Conservation (phyloP, 1,140 invertebrate species). For the Ceratitis capitata region DNA sequence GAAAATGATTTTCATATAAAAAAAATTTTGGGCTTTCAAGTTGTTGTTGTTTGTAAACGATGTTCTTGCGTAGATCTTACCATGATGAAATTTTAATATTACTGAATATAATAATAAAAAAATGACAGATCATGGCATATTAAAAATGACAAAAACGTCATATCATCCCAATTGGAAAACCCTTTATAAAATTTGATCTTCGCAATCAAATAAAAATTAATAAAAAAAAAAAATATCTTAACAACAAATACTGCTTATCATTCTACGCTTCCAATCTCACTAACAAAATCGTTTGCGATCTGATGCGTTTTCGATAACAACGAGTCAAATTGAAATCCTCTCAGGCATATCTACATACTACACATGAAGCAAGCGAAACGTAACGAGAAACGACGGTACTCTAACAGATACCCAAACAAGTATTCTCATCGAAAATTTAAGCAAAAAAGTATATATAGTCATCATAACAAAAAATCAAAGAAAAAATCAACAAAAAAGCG, state of each 20-base stretch:
- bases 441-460: not conserved
- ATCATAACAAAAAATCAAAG: not conserved
- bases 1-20: too few species aligned
- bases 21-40: too few species aligned
- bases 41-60: too few species aligned
- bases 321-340: not conserved
- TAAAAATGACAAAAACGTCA: too few species aligned
- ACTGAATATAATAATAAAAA: too few species aligned
- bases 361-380: not conserved
- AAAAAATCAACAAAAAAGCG: not conserved
- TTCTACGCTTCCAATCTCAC: not conserved
- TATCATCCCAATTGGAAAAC: too few species aligned
- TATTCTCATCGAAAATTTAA: not conserved
- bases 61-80: too few species aligned
- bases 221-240: too few species aligned
- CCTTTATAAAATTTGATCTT: too few species aligned
- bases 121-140: too few species aligned
- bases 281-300: not conserved
- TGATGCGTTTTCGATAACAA: not conserved
- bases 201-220: not conserved
- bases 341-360: too few species aligned
- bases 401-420: not conserved
- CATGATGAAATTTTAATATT: too few species aligned
- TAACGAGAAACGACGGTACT: not conserved
- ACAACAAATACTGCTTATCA: not conserved